A percentile compares a stretch with the other conserved stretches of the same genome.
Conservation (phyloP, 2,888 invertebrate species). For the Calephelis perditalis region DNA sequence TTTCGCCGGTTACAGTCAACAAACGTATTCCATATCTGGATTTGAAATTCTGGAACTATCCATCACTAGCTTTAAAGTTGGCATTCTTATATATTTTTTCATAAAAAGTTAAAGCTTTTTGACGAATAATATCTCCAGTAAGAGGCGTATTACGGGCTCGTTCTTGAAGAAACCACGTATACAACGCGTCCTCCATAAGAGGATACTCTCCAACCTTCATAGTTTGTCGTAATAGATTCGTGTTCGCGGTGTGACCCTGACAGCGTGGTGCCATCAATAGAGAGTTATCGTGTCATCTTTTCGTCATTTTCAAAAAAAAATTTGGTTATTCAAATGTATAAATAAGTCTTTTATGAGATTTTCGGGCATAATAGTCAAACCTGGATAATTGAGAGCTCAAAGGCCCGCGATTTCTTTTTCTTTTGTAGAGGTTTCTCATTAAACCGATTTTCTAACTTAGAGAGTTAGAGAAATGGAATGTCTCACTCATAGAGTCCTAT, state of each 20-base stretch:
- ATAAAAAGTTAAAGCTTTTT: constrained; percentile 2
- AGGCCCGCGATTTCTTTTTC: too few species aligned
- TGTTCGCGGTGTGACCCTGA: too few species aligned
- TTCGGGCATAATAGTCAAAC: neutral
- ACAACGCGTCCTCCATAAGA: neutral
- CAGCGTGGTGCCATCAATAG: too few species aligned
- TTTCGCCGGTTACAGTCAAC: constrained; percentile 14
- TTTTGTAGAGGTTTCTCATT: too few species aligned
- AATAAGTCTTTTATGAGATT: too few species aligned
- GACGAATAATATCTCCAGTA: neutral
- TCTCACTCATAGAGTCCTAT: too few species aligned
- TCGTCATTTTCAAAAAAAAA: too few species aligned
- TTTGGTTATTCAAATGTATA: too few species aligned
- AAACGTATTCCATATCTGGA: neutral
- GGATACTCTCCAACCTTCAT: neutral
- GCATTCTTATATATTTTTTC: neutral
- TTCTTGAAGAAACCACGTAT: neutral
- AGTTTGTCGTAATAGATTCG: neutral
- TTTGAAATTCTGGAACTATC: too few species aligned
- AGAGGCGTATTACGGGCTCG: neutral
- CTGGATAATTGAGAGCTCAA: neutral
- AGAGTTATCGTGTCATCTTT: too few species aligned
- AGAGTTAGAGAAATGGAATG: too few species aligned
- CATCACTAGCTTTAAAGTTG: neutral
- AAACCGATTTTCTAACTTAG: too few species aligned